Evolutionary conservation across 2,113 vertebrate species (phyloP), one percentile per base, ranked within the genome.

Genomic region (Monopterus albus): DNA sequence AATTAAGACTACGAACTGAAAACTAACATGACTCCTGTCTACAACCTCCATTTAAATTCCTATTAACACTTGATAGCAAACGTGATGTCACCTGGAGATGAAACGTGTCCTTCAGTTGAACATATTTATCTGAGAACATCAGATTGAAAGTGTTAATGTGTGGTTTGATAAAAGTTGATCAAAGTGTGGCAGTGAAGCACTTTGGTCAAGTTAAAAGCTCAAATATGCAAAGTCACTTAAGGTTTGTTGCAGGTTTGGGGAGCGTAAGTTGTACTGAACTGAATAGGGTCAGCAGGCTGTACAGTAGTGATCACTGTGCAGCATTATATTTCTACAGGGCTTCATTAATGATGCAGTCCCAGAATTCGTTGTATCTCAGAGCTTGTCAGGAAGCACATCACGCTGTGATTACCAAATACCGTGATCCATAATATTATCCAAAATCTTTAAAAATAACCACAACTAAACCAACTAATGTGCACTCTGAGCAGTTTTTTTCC

Each of bases 281-380:
- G 49, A 64, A 72, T 60, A 20, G 68, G 45, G 75, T 75, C 75
- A 75, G 74, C 65, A 38, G 52, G 43, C 66, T 63, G n/a, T 38
- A 35, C 5, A 11, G 49, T 62, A 13, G 61, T 78, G 75, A 85
- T 79, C 78, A 70, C 82, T 73, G 61, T 76, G 49, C 85, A 52
- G 75, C 58, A 42, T 68, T 83, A 60, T 65, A 60, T 83, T 83
- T 79, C 73, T 79, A 56, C 23, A 7, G 49, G 82, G 74, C 74
- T 81, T 81, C 63, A 84, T 89, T 83, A 85, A 90, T 83, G 88
- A 83, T 87, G 73, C 72, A 81, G 68, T 47, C 74, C 63, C 74
- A 73, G 71, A 78, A 81, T 81, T 67, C 82, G 80, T 76, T 84
- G 79, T 73, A 77, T 82, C 67, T 69, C 39, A 1, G 39, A 64